These are phyloP conservation scores for Chironex yamaguchii DNA, from an alignment of 30 jellyfish, hydroid and myxozoan genomes.

Conservation along the genomic window DNA sequence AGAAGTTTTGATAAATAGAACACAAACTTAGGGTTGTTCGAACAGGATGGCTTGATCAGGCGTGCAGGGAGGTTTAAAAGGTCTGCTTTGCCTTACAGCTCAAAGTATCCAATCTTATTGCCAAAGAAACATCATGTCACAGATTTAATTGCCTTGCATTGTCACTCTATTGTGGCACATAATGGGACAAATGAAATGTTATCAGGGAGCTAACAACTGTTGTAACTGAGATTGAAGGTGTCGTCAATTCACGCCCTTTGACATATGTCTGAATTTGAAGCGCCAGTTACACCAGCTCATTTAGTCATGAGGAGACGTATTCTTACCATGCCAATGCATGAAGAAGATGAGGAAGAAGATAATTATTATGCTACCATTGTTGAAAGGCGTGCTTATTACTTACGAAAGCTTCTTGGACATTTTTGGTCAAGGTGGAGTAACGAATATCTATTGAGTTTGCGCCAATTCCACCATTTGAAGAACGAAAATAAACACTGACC, in stretches of 20 bases:
- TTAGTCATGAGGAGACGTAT: conserved; percentile 20
- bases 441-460: conserved; percentile 21
- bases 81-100: too few relatives aligned
- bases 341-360: conserved; percentile 18
- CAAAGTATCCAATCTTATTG: too few relatives aligned
- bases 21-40: too few relatives aligned
- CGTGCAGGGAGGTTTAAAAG: too few relatives aligned
- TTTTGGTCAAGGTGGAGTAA: conserved; percentile 44
- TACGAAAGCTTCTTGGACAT: conserved; percentile 36
- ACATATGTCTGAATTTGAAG: conserved; percentile 22
- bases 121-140: too few relatives aligned
- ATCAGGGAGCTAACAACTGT: conserved; percentile 9
- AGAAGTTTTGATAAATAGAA: too few relatives aligned
- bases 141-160: too few relatives aligned
- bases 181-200: too few relatives aligned
- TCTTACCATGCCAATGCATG: conserved; percentile 15
- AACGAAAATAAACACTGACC: neutral
- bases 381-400: conserved; percentile 21
- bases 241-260: conserved; percentile 18
- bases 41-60: too few relatives aligned
- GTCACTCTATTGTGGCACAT: too few relatives aligned
- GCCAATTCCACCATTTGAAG: conserved; percentile 19
- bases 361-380: neutral
- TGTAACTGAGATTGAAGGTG: conserved; percentile 24
- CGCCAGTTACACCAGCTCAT: conserved; percentile 30